Conservation (phyloP, 2,113 vertebrate species). For the Malaclemys terrapin region DNA sequence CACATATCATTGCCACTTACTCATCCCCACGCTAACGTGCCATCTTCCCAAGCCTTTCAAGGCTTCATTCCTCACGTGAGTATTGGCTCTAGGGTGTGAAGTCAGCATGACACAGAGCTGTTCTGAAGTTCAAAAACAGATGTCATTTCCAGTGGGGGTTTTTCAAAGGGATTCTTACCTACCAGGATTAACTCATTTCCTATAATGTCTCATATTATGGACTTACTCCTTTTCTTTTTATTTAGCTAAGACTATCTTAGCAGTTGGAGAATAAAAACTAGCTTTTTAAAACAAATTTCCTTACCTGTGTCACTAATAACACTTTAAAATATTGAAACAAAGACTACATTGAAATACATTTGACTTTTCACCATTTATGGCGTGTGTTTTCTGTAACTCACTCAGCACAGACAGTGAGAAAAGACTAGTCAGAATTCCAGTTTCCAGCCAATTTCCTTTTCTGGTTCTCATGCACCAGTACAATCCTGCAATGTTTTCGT, state of each 20-base stretch:
- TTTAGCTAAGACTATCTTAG: rapidly evolving
- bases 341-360: background rate
- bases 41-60: slow-evolving; percentile 47
- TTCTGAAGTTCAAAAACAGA: background rate
- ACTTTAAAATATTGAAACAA: background rate
- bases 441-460: background rate
- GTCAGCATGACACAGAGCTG: background rate
- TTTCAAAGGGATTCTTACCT: background rate
- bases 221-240: background rate
- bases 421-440: background rate
- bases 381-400: background rate
- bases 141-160: background rate
- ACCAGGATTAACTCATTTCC: rapidly evolving
- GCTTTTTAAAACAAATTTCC: background rate
- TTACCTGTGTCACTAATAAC: background rate
- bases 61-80: slow-evolving; percentile 65
- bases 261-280: background rate
- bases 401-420: background rate
- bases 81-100: background rate
- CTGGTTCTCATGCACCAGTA: background rate
- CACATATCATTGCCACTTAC: background rate
- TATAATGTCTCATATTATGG: background rate
- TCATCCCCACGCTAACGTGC: slow-evolving; percentile 6
- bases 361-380: background rate
- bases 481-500: background rate